These are phyloP conservation scores for Talpa occidentalis DNA, from an alignment of 2,113 vertebrate genomes.

Conservation along the genomic window DNA sequence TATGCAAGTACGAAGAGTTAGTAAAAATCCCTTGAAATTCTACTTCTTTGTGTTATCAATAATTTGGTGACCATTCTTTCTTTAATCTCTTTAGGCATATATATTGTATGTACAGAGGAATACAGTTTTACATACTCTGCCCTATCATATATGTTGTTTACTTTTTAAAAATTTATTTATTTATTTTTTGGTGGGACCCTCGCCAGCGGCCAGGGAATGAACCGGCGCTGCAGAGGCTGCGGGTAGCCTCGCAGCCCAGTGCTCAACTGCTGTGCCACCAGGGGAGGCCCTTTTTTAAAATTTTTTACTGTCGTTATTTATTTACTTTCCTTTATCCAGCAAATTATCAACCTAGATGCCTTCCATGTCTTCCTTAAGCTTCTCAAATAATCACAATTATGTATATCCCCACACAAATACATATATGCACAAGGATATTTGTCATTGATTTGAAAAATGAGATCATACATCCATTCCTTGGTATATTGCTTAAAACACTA, in stretches of 20 bases:
- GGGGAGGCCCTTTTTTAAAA: too few relatives aligned
- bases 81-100: not conserved
- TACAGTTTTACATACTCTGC: not conserved
- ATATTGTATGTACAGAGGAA: not conserved
- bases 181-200: too few relatives aligned
- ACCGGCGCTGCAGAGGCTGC: too few relatives aligned
- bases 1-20: not conserved
- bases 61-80: not conserved
- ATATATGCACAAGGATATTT: not conserved
- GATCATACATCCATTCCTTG: not conserved
- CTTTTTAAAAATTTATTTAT: too few relatives aligned
- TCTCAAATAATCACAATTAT: not conserved
- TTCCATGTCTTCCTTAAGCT: not conserved
- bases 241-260: too few relatives aligned
- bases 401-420: not conserved
- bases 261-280: too few relatives aligned
- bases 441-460: not conserved
- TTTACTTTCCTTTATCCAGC: not conserved
- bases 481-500: not conserved
- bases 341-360: not conserved
- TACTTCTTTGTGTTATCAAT: not conserved
- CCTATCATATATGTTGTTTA: not conserved
- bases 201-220: too few relatives aligned
- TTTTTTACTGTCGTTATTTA: not conserved
- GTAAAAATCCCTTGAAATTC: constrained; percentile 33